Conservation (phyloP, 2,113 vertebrate genomes). For the rabbit (Oryctolagus cuniculus) region DNA sequence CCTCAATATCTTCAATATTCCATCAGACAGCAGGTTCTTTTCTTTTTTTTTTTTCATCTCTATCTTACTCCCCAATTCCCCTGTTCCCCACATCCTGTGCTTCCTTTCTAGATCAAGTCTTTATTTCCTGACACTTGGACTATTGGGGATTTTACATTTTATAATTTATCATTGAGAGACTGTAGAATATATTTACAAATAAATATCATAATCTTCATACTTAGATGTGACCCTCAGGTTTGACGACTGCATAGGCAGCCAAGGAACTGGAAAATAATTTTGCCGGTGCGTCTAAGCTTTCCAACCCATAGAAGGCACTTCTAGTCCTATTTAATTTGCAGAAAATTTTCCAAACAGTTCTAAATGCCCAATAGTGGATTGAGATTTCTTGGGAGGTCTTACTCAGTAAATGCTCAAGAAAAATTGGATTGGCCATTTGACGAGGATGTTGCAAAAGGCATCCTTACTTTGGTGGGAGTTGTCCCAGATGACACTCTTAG, state of each 20-base stretch:
- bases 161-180: not conserved
- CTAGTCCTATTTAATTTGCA: conserved; percentile 24
- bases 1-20: not conserved
- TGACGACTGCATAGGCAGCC: not conserved
- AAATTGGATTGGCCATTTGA: not conserved
- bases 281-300: not conserved
- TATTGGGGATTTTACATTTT: not conserved
- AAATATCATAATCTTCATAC: not conserved
- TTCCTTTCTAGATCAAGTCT: not conserved
- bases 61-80: not conserved
- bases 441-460: not conserved
- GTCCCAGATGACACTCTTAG: not conserved
- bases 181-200: not conserved
- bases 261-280: not conserved
- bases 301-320: not conserved
- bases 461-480: not conserved
- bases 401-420: not conserved
- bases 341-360: not conserved
- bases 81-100: not conserved
- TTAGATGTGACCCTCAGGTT: not conserved
- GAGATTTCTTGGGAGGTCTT: not conserved
- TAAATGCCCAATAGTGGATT: not conserved
- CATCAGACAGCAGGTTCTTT: not conserved
- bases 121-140: not conserved
- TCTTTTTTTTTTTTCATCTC: not conserved